These are phyloP conservation scores for Scolanthus callimorphus DNA, from an alignment of 92 coral and sea anemone genomes.

Conservation along the genomic window DNA sequence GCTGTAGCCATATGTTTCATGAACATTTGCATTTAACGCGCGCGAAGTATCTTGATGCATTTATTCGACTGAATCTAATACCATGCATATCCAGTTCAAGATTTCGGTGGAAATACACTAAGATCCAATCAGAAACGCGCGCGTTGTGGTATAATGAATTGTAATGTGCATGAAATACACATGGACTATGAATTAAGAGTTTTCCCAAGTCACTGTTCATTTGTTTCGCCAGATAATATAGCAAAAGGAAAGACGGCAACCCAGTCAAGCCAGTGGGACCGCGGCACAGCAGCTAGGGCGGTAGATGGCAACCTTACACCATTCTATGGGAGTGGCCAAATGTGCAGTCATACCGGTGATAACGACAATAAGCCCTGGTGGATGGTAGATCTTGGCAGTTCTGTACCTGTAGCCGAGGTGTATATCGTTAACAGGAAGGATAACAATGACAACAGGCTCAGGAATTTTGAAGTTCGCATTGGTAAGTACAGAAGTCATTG, in stretches of 20 bases:
- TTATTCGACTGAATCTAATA: too few species aligned
- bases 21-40: too few species aligned
- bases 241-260: constrained; percentile 7
- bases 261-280: not conserved
- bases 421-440: not conserved
- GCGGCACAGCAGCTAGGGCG: constrained; percentile 11
- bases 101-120: too few species aligned
- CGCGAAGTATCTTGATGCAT: too few species aligned
- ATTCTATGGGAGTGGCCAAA: not conserved
- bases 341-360: constrained; percentile 7
- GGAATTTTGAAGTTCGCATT: constrained; percentile 2
- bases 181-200: too few species aligned
- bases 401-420: constrained; percentile 3
- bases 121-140: too few species aligned
- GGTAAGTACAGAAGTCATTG: too few species aligned
- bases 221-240: not conserved
- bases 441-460: not conserved
- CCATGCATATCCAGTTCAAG: too few species aligned
- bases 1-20: too few species aligned
- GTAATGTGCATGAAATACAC: too few species aligned
- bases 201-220: too few species aligned
- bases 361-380: constrained; percentile 2
- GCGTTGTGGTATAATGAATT: too few species aligned
- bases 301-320: constrained; percentile 13
- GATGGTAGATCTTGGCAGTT: constrained; percentile 11